phyloP scores from a whole-genome alignment of 2,797 vertebrate species.

The Toxotes lorentzi region DNA sequence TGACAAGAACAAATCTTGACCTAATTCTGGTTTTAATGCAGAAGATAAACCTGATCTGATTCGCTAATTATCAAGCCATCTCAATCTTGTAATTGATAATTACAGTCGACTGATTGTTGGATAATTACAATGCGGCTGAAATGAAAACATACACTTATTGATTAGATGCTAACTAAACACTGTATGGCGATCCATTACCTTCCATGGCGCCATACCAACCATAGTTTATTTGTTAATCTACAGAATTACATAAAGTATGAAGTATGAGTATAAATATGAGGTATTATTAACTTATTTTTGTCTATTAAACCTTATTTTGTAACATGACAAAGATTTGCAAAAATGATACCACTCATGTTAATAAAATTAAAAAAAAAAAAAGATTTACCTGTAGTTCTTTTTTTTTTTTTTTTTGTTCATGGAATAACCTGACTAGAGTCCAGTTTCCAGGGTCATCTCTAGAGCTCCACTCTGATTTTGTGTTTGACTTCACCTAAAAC shows the following conservation, averaged over 20 bases:
- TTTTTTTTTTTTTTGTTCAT: not conserved
- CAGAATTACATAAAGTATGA: not conserved
- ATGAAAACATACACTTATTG: slow-evolving; percentile 76
- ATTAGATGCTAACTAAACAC: slow-evolving; percentile 57
- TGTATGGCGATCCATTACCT: slow-evolving; percentile 34
- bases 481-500: slow-evolving; percentile 16
- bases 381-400: not conserved
- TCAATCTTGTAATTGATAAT: slow-evolving; percentile 78
- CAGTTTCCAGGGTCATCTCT: not conserved
- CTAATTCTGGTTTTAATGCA: slow-evolving; percentile 57
- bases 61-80: slow-evolving; percentile 67
- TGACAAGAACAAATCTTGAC: slow-evolving; percentile 56
- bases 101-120: slow-evolving; percentile 68
- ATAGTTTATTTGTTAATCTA: not conserved
- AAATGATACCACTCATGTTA: not conserved
- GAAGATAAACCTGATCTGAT: slow-evolving; percentile 62
- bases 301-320: not conserved
- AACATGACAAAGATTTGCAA: not conserved
- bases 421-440: not conserved
- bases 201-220: not conserved
- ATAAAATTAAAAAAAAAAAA: not conserved
- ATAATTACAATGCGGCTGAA: slow-evolving; percentile 70
- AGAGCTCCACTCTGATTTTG: slow-evolving; percentile 5
- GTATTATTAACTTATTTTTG: not conserved
- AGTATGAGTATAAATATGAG: too few relatives aligned